Conservation (phyloP, 1,140 invertebrate genomes). For the Argopecten irradians region DNA sequence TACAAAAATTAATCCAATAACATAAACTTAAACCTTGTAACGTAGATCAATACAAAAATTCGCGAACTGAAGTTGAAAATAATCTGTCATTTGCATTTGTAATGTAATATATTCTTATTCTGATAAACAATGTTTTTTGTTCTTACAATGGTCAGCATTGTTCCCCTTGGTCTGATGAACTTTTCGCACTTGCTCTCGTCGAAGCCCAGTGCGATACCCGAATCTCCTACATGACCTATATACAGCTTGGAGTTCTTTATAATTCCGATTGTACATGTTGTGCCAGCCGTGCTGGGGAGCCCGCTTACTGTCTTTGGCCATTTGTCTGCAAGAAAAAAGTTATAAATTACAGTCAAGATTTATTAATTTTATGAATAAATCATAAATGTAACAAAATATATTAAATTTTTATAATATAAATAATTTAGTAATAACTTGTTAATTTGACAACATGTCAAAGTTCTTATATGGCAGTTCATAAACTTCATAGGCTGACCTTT, state of each 20-base stretch:
- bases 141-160: constrained; percentile 59
- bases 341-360: constrained; percentile 33
- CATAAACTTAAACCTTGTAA: neutral
- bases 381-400: no score
- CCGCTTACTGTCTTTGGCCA: constrained; percentile 97
- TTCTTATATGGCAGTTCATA: no score
- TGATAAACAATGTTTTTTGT: neutral
- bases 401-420: no score
- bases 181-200: constrained; percentile 58
- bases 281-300: constrained; percentile 95
- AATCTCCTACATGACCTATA: constrained; percentile 98
- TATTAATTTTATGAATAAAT: constrained; percentile 1
- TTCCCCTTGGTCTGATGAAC: constrained; percentile 49
- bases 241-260: constrained; percentile 96
- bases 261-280: constrained; percentile 96
- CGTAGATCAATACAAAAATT: neutral
- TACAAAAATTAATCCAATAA: neutral
- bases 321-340: constrained; percentile 67
- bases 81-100: neutral
- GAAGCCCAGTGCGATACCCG: constrained; percentile 91
- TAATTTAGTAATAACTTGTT: no score
- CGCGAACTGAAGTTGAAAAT: neutral
- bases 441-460: no score
- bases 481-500: no score
- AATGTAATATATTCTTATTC: neutral